Conservation (phyloP, 92 coral and sea anemone genomes). For the Micromussa lordhowensis region DNA sequence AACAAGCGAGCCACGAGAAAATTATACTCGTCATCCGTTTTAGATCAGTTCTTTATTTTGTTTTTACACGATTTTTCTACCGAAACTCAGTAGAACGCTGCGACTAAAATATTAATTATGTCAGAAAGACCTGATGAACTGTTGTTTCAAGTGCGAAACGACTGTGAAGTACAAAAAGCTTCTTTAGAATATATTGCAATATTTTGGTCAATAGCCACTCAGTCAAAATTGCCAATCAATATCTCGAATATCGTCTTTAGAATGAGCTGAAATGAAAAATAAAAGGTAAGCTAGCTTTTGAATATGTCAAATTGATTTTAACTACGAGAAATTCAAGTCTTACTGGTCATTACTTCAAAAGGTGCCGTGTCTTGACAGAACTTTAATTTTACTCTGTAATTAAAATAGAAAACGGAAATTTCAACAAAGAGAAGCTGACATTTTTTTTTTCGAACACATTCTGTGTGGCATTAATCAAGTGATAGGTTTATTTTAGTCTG, state of each 20-base stretch:
- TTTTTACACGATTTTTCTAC: background rate
- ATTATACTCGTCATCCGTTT: background rate
- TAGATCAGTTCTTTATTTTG: background rate
- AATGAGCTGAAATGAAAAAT: background rate
- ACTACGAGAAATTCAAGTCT: background rate
- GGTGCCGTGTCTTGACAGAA: background rate
- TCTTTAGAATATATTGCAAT: background rate
- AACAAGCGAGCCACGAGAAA: background rate
- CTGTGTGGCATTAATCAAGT: slow-evolving; percentile 2
- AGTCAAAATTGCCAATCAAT: background rate
- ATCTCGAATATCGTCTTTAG: too few relatives aligned
- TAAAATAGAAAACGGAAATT: background rate
- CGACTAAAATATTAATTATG: background rate
- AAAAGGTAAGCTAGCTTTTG: background rate
- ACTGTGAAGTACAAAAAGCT: background rate
- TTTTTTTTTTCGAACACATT: background rate
- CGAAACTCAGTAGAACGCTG: background rate
- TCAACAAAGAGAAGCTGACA: background rate
- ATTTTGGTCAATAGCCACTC: background rate
- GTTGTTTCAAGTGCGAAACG: background rate
- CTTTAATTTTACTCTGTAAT: background rate
- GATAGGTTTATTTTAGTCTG: background rate
- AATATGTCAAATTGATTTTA: background rate
- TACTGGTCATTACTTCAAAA: background rate
- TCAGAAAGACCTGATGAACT: background rate